Evolutionary conservation across 2,797 vertebrate species (phyloP).

Genomic region (Sciurus vulgaris): DNA sequence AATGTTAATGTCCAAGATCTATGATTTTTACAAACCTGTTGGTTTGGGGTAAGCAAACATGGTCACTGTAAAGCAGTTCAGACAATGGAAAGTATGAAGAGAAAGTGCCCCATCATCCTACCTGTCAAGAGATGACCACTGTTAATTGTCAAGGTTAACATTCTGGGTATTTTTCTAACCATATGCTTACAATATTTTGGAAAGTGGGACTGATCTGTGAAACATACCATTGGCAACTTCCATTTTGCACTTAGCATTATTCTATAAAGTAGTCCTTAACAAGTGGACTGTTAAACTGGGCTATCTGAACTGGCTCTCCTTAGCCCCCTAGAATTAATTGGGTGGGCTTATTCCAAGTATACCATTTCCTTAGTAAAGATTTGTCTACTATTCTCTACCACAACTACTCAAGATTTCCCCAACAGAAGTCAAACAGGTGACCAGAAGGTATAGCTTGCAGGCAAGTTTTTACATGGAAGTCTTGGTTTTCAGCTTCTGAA

Average conservation of each 20-base stretch:
- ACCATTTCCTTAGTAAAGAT: neutral
- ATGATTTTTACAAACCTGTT: neutral
- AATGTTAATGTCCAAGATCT: neutral
- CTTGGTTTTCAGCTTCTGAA: neutral
- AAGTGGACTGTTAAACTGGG: neutral
- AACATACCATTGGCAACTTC: neutral
- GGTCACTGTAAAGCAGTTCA: neutral
- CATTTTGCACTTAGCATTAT: neutral
- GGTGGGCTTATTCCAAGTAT: neutral
- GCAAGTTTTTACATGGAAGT: neutral
- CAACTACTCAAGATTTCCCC: neutral
- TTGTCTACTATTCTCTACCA: neutral
- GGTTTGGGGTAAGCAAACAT: neutral
- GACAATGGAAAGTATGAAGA: neutral
- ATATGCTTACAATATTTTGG: neutral
- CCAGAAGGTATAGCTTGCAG: neutral
- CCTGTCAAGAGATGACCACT: neutral
- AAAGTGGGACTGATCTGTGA: neutral
- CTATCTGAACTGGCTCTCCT: neutral
- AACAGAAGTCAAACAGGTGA: neutral
- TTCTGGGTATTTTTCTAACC: slow-evolving; percentile 20
- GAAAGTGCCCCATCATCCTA: neutral
- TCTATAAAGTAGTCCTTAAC: neutral
- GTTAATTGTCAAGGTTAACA: neutral
- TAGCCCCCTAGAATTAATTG: neutral